Base-by-base conservation (phyloP, 1,140 invertebrate genomes). In the Epicauta chinensis region DNA sequence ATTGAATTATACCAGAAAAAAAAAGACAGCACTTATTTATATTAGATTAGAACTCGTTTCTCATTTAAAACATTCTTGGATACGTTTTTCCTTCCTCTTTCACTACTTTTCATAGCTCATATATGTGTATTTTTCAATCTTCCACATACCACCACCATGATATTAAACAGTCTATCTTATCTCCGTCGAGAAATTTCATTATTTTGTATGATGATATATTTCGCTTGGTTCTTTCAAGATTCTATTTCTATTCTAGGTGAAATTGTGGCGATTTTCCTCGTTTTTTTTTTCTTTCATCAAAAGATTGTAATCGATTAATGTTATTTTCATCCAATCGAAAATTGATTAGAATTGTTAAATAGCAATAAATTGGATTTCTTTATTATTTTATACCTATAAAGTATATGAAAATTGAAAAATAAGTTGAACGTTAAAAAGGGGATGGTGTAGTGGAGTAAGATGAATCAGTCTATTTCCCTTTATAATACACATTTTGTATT, bases 401-500 rank as follows among this genome's bases (percentile, higher is more conserved):
- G 58, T 62, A n/a, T n/a, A 63, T 40, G 60, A 59, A 64, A 66
- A 66, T 66, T 66, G 64, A 66, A 66, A 66, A 63, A 63, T 66
- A 64, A 66, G 62, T 66, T 60, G 56, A 57, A 58, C 39, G 48
- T 43, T 46, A 37, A 49, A 51, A 52, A 32, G 36, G 55, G 56
- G 58, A 49, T 56, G 53, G 59, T 34, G 12, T 34, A 34, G 59
- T 57, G 57, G 23, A 23, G 23, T 23, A 23, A 54, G 56, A 56
- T 55, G 55, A 11, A 34, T 12, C 55, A 58, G 48, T 66, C 60
- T 61, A 64, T 64, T 62, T 66, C 58, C 60, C 46, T 60, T 53
- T 56, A 60, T 64, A 66, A 66, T 66, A 58, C 62, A 63, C 56
- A 66, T 62, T 66, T 66, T 66, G 64, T 66, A 66, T 66, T 64